Base-by-base conservation (phyloP, 2,888 invertebrate species). In the Cyclophora albipunctata region DNA sequence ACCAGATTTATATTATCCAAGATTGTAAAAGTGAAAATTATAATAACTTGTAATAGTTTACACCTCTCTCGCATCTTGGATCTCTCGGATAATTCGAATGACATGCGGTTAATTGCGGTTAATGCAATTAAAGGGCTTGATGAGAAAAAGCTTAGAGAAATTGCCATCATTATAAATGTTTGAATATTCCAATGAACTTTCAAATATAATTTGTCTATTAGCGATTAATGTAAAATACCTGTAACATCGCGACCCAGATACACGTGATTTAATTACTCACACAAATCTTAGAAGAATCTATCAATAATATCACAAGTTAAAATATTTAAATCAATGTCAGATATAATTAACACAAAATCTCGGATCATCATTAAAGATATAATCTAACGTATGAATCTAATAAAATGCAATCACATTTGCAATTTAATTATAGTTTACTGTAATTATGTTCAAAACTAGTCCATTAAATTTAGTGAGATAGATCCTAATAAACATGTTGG, bases 11-110 rank as follows among this genome's bases (percentile, higher is more conserved):
- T 73, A 63, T 63, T 63, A 72, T 69, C 63, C 59, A 66, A 57
- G 69, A 71, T 69, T 65, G 69, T 73, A 75, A 76, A 73, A 76
- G 76, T 73, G 71, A 78, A 58, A 81, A 80, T 76, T 73, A 69
- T 64, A 66, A 66, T 69, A 67, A 62, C 66, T 60, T 60, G 58
- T 60, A 64, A 54, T 64, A 58, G 63, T 59, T 64, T 57, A 57
- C 59, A 57, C 56, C 64, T 60, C 59, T 59, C 59, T 62, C 62
- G 63, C 64, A 61, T 53, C 62, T 62, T 43, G 43, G 33, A 34
- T 53, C 51, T 53, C 54, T 49, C 49, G 46, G 60, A 69, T 63
- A 63, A 63, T 59, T 56, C 63, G 69, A 74, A 70, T 70, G 71
- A 75, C 71, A 69, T 63, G 67, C 64, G 71, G 68, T 64, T 71